Conservation (phyloP, 2,797 vertebrate species). For the Tolypeutes matacus region DNA sequence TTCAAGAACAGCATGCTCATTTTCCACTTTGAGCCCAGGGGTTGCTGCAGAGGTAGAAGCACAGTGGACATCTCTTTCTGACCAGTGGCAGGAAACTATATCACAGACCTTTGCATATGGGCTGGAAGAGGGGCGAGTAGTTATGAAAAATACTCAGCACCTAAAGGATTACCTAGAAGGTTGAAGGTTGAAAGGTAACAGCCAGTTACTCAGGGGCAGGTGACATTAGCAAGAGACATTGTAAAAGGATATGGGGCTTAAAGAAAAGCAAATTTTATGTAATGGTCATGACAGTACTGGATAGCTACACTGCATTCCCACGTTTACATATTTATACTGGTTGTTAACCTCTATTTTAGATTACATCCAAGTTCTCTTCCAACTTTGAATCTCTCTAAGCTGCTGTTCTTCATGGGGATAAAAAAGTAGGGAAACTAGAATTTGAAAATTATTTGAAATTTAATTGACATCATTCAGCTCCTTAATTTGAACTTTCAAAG, state of each 20-base stretch:
- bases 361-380: not conserved
- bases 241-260: not conserved
- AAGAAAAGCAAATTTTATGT: not conserved
- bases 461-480: not conserved
- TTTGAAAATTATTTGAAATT: conserved; percentile 12
- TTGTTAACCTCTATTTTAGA: not conserved
- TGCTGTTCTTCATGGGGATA: not conserved
- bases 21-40: not conserved
- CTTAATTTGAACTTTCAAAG: conserved; percentile 23
- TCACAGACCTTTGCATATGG: not conserved
- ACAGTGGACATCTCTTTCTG: conserved; percentile 2
- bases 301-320: not conserved
- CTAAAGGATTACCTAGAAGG: not conserved
- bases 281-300: not conserved
- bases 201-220: not conserved
- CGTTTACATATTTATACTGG: not conserved
- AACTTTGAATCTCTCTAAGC: not conserved
- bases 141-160: not conserved
- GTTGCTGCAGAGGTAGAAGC: not conserved
- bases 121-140: not conserved
- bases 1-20: not conserved
- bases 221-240: not conserved
- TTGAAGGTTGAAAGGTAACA: not conserved
- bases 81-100: not conserved
- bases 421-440: conserved; percentile 46